Percentiles rank a stretch among this genome's conserved stretches.
phyloP scores from a whole-genome alignment of 2,888 invertebrate species.

The Actias luna region DNA sequence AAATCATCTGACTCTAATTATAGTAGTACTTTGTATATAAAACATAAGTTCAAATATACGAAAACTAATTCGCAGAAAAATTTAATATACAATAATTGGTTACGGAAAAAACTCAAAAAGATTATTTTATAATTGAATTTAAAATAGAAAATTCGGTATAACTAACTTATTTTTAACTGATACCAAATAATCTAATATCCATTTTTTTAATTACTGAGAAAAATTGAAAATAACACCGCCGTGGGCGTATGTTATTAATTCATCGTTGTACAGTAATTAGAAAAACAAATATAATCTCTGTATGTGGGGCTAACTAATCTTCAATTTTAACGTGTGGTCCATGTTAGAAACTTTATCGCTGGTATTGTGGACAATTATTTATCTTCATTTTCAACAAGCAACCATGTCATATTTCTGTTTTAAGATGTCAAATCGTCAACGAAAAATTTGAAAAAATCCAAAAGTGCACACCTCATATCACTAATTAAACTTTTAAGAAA shows the following conservation, averaged over 20 bases:
- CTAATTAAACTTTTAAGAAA: no score
- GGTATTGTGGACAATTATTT: neutral
- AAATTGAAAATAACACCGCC: constrained; percentile 23
- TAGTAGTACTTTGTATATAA: no score
- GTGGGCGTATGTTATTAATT: constrained; percentile 37
- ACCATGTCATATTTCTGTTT: no score
- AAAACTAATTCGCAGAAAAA: no score
- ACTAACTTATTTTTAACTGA: neutral
- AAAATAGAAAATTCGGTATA: neutral
- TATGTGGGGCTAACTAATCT: constrained; percentile 23
- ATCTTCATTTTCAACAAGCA: neutral
- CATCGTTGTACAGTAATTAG: constrained; percentile 37
- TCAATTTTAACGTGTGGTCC: neutral
- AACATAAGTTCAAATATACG: no score
- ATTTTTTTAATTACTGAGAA: constrained; percentile 30
- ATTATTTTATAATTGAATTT: neutral
- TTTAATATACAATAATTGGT: no score
- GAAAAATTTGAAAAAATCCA: no score
- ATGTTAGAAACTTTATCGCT: neutral
- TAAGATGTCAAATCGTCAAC: no score
- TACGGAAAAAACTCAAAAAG: no score
- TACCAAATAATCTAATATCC: neutral
- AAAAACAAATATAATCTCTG: constrained; percentile 29
- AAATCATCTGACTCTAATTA: no score
- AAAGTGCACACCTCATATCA: no score